phyloP scores from a whole-genome alignment of 2,888 invertebrate species.

The Lysandra coridon region DNA sequence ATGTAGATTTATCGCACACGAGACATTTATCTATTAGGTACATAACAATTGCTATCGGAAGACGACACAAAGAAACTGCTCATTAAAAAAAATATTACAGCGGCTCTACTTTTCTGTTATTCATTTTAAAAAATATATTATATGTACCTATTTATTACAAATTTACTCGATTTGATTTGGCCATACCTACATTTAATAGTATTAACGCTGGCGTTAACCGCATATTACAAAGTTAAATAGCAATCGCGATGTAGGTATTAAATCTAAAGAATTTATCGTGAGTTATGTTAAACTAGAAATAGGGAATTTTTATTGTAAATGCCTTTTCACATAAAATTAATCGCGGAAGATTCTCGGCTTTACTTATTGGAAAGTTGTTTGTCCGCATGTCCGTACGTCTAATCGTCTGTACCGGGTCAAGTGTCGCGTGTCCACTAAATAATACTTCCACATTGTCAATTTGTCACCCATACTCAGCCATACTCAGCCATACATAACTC shows the following conservation, averaged over 20 bases:
- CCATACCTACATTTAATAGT: background rate
- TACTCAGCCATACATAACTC: background rate
- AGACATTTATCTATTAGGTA: too few relatives aligned
- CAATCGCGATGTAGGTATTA: background rate
- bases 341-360: conserved; percentile 36
- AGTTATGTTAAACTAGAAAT: conserved; percentile 9
- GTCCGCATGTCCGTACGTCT: conserved; percentile 42
- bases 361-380: conserved; percentile 49
- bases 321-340: conserved; percentile 45
- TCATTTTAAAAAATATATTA: too few relatives aligned
- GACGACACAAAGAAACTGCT: too few relatives aligned
- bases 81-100: too few relatives aligned
- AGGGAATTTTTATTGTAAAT: conserved; percentile 17
- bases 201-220: too few relatives aligned
- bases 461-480: background rate
- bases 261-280: background rate
- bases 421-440: conserved; percentile 34
- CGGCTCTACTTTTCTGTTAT: too few relatives aligned
- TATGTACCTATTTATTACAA: too few relatives aligned
- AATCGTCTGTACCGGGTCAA: conserved; percentile 44
- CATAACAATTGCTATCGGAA: too few relatives aligned
- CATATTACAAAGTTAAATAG: background rate
- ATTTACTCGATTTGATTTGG: too few relatives aligned
- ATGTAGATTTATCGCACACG: too few relatives aligned
- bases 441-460: conserved; percentile 15